Evolutionary conservation across 1,140 invertebrate genomes (phyloP).

Genomic region (Heliconius hermathena): DNA sequence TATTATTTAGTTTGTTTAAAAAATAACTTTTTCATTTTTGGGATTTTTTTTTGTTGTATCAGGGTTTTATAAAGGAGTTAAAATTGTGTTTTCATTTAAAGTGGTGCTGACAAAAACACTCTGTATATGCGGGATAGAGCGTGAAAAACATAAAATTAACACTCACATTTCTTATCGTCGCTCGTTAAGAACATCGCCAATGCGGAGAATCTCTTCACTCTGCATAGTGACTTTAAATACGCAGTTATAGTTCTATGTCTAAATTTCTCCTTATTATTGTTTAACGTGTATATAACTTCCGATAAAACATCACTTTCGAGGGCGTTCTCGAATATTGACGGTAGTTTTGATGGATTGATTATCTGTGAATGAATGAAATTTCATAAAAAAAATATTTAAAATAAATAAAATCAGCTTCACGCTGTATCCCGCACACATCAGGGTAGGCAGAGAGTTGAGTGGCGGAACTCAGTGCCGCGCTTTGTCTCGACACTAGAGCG

Average conservation of each 20-base stretch:
- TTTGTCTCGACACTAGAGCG: too few relatives aligned
- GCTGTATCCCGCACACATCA: too few relatives aligned
- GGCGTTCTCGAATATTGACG: constrained; percentile 83
- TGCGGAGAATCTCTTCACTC: constrained; percentile 63
- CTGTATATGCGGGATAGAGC: neutral
- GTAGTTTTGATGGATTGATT: constrained; percentile 78
- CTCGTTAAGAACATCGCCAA: constrained; percentile 64
- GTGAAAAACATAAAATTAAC: neutral
- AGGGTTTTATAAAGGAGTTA: too few relatives aligned
- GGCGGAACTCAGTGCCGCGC: too few relatives aligned
- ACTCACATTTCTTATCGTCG: constrained; percentile 64
- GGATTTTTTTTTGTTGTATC: too few relatives aligned
- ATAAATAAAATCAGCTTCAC: too few relatives aligned
- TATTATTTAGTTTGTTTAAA: too few relatives aligned
- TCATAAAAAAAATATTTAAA: neutral
- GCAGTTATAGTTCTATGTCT: constrained; percentile 47
- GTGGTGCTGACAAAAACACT: too few relatives aligned
- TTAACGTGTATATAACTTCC: constrained; percentile 79
- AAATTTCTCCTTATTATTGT: constrained; percentile 56
- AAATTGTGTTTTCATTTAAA: too few relatives aligned
- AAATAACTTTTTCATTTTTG: too few relatives aligned
- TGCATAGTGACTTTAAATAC: constrained; percentile 50
- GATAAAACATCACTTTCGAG: constrained; percentile 83
- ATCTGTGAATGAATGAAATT: constrained; percentile 69
- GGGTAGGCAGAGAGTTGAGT: too few relatives aligned